Base-by-base conservation (phyloP, 64 coral and sea anemone genomes). In the Porites australiensis region DNA sequence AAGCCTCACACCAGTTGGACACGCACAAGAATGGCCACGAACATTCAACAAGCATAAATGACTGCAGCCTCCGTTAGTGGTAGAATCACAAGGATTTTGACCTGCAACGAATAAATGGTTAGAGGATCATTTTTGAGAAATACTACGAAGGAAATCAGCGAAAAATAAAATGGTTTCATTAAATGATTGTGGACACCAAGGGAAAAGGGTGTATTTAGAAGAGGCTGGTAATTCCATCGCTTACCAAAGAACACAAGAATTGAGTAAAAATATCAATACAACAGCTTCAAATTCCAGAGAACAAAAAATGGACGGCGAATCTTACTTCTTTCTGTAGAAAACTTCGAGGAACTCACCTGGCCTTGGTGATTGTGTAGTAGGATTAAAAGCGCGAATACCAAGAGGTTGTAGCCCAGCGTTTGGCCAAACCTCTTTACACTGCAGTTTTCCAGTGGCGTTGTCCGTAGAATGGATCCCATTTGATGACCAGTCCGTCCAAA, bases 401-500 rank as follows among this genome's bases (percentile, higher is more conserved):
- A 97, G 91, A 21, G 91, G 95, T 13, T 87, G 70, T 37, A 37
- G 27, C 62, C 19, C 60, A 58, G 90, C 23, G 51, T 82, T 94
- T n/a, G 91, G 82, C 63, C 19, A 54, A 20, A 96, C 82, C 10
- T 82, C 70, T 49, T 72, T 58, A 43, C 75, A 79, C 0, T 58
- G 81, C 59, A 27, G 61, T 1, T 37, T 37, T 8, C 95, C 95
- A 61, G 57, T 97, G 54, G 90, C 82, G 18, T 97, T 97, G 37
- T 97, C 90, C 49, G 87, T 72, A 0, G 92, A 86, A 55, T 97
- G 82, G 68, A 97, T 97, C 9, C 87, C 85, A 5, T 49, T 88
- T 15, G 95, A 59, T 16, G 55, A 90, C 95, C 95, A 97, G 71
- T 94, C 92, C 4, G 91, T 94, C 92, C 91, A 94, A 87, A 94